Evolutionary conservation across 2,113 vertebrate genomes (phyloP).

Genomic region (Oenanthe oenanthe): DNA sequence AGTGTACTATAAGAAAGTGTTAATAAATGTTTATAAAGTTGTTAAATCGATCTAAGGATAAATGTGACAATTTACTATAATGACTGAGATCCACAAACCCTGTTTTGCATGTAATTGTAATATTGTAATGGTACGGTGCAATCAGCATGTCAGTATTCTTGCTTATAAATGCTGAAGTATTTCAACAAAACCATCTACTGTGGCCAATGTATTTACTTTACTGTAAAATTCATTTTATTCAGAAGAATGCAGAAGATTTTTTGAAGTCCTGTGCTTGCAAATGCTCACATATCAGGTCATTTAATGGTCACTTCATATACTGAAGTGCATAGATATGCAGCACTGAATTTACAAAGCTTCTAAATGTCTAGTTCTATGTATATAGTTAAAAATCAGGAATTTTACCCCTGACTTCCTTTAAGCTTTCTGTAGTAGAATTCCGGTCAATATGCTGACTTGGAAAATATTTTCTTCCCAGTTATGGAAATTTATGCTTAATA

Average conservation of each 20-base stretch:
- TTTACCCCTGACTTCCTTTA: not conserved
- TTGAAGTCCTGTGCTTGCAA: not conserved
- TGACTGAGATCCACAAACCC: not conserved
- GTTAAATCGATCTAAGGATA: not conserved
- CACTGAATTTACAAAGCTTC: not conserved
- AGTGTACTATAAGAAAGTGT: not conserved
- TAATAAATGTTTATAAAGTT: not conserved
- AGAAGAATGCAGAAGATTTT: not conserved
- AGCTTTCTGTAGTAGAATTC: not conserved
- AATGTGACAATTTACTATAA: not conserved
- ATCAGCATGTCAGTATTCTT: not conserved
- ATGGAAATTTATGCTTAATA: not conserved
- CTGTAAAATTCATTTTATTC: not conserved
- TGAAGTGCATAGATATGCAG: not conserved
- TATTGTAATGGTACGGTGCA: not conserved
- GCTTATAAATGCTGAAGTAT: not conserved
- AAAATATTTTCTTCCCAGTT: not conserved
- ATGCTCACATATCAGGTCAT: not conserved
- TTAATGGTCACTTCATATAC: not conserved
- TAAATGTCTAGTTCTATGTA: not conserved
- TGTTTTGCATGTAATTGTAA: not conserved
- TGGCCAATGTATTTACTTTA: not conserved
- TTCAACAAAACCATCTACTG: not conserved
- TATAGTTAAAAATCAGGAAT: not conserved
- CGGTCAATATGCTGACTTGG: not conserved